phyloP scores from a whole-genome alignment of 2,797 vertebrate species.

The Brachyalestes nurse region DNA sequence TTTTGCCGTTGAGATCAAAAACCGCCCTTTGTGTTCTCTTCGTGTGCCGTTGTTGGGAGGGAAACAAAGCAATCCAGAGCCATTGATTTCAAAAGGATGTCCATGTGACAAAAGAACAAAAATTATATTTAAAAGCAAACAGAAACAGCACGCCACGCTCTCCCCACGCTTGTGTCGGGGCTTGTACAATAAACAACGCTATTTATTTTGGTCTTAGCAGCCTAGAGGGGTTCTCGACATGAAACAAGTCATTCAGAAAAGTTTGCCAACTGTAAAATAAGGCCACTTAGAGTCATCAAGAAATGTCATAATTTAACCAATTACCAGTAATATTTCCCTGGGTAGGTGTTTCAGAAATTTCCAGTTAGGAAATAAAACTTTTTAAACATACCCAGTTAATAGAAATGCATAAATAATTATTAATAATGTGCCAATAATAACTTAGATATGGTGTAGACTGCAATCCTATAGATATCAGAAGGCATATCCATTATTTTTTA shows the following conservation, averaged over 20 bases:
- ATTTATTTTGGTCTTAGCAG: conserved; percentile 16
- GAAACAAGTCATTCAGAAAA: not conserved
- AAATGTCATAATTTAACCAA: not conserved
- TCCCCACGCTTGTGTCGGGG: not conserved
- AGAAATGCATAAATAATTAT: too few relatives aligned
- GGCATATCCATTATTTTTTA: too few relatives aligned
- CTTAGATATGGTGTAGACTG: too few relatives aligned
- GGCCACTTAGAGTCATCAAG: not conserved
- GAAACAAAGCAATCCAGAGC: conserved; percentile 30
- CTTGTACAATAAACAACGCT: conserved; percentile 1
- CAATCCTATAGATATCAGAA: too few relatives aligned
- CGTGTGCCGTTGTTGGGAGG: conserved; percentile 55
- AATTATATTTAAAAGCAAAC: conserved; percentile 24
- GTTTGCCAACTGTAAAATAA: not conserved
- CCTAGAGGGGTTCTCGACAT: not conserved
- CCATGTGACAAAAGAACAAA: conserved; percentile 10
- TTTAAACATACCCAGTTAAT: too few relatives aligned
- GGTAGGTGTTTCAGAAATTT: too few relatives aligned
- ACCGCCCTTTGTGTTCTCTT: conserved; percentile 65
- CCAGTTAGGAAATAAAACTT: too few relatives aligned
- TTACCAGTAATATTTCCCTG: not conserved
- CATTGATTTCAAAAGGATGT: conserved; percentile 18
- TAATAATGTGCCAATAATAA: too few relatives aligned
- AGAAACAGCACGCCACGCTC: not conserved
- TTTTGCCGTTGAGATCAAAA: conserved; percentile 72